phyloP scores from a whole-genome alignment of 2,797 vertebrate species.

The Girardinus metallicus region DNA sequence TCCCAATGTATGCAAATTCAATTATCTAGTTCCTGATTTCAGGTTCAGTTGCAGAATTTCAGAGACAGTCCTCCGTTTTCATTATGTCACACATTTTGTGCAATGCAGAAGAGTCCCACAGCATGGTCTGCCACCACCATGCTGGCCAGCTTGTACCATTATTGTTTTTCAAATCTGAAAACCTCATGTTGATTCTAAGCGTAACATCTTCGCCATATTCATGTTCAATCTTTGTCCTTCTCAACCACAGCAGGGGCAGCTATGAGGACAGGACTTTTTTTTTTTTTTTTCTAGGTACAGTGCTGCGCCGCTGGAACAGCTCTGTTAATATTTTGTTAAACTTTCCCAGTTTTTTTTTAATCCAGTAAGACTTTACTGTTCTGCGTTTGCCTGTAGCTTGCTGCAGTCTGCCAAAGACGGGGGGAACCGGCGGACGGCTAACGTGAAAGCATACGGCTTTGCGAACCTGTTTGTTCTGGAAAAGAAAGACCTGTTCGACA shows the following conservation, averaged over 20 bases:
- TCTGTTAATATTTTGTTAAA: background rate
- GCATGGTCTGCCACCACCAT: background rate
- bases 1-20: background rate
- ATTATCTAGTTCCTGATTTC: background rate
- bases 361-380: background rate
- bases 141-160: background rate
- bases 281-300: background rate
- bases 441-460: conserved; percentile 91
- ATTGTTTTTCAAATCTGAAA: background rate
- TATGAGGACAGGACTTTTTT: background rate
- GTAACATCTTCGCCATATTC: background rate
- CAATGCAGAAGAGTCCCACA: background rate
- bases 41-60: background rate
- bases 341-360: background rate
- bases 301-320: background rate
- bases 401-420: conserved; percentile 85
- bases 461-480: conserved; percentile 94
- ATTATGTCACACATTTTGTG: background rate
- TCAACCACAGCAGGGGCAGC: background rate
- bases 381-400: conserved; percentile 8
- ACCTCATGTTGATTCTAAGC: background rate
- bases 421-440: conserved; percentile 91
- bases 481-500: conserved; percentile 93
- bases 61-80: background rate
- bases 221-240: background rate